Conservation (phyloP, 1,140 invertebrate species). For the Macrostomum lignano region DNA sequence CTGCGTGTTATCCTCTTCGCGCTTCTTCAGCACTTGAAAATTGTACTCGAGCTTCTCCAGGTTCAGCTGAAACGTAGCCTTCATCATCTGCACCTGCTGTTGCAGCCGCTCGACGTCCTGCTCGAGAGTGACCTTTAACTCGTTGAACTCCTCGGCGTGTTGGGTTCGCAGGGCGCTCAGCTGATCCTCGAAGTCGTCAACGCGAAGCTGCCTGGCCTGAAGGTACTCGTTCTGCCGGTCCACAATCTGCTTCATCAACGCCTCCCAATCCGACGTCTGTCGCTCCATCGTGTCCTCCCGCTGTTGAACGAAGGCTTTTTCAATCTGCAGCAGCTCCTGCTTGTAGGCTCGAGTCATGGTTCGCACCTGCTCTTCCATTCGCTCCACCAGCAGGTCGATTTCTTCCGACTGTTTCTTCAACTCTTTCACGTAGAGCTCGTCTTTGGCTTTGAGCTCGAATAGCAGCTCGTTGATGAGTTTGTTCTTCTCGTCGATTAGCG, state of each 20-base stretch:
- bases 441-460: constrained; percentile 38
- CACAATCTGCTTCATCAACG: constrained; percentile 13
- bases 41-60: constrained; percentile 59
- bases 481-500: constrained; percentile 45
- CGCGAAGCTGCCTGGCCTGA: constrained; percentile 15
- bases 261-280: constrained; percentile 22
- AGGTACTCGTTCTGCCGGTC: constrained; percentile 13
- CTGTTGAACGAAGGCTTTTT: constrained; percentile 25
- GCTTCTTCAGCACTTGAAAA: constrained; percentile 47
- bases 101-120: constrained; percentile 36
- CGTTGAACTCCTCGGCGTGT: constrained; percentile 27
- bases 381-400: constrained; percentile 42
- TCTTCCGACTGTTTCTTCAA: constrained; percentile 39
- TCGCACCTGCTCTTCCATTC: constrained; percentile 49
- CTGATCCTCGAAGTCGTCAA: constrained; percentile 21
- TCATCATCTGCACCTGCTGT: constrained; percentile 44
- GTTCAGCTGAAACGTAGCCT: constrained; percentile 40
- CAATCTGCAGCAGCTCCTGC: constrained; percentile 39
- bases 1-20: constrained; percentile 54
- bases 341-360: constrained; percentile 42
- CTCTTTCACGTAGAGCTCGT: constrained; percentile 35
- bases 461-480: constrained; percentile 42
- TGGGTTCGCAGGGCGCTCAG: constrained; percentile 20
- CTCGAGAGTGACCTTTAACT: constrained; percentile 25
- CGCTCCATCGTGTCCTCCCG: constrained; percentile 18